Evolutionary conservation across 2,797 vertebrate species (phyloP).

Genomic region (Eurystomus glaucurus): DNA sequence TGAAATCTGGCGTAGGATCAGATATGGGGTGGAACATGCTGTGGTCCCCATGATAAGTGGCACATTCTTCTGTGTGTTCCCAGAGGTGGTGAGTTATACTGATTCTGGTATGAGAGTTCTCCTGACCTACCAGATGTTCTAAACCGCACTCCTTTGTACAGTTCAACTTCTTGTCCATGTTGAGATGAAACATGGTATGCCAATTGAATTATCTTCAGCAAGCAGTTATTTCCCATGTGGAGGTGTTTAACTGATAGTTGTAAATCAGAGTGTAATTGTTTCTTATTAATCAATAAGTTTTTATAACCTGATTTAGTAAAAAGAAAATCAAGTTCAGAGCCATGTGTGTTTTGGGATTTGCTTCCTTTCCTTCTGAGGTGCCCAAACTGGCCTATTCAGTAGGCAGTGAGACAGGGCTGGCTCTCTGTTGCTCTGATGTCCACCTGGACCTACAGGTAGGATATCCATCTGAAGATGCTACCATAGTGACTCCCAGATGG

Average conservation of each 20-base stretch:
- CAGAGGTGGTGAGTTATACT: rapidly evolving
- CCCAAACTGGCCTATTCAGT: not conserved
- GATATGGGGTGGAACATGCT: rapidly evolving
- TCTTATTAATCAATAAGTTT: not conserved
- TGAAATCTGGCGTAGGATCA: not conserved
- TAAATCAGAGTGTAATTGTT: not conserved
- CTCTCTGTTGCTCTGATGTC: not conserved
- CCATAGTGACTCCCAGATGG: not conserved
- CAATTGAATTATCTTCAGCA: not conserved
- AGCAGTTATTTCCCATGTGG: not conserved
- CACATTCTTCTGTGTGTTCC: rapidly evolving
- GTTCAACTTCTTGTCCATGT: not conserved
- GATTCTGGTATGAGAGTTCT: not conserved
- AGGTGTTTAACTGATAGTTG: rapidly evolving
- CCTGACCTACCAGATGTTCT: not conserved
- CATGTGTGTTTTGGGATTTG: not conserved
- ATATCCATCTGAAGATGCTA: not conserved
- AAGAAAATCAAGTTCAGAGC: not conserved
- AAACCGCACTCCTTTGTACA: rapidly evolving
- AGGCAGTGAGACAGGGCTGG: rapidly evolving
- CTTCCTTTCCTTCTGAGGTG: not conserved
- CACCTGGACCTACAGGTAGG: not conserved
- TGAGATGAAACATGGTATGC: not conserved
- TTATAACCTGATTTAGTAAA: not conserved
- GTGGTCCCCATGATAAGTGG: not conserved